phyloP scores from a whole-genome alignment of 2,888 invertebrate genomes.

The Tolmerus cingulatus region DNA sequence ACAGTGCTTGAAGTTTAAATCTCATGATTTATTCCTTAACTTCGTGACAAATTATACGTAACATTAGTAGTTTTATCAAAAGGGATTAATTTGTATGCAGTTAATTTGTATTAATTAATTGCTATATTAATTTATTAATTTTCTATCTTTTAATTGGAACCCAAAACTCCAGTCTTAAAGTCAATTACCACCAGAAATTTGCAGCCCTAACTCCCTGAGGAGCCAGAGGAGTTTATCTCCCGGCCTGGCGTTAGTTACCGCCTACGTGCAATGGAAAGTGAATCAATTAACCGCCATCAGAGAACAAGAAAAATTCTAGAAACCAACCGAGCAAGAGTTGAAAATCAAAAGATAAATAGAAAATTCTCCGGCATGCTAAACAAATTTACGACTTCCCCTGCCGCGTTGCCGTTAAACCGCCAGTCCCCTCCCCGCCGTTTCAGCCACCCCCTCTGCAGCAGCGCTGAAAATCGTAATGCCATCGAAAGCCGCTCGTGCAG shows the following conservation, averaged over 20 bases:
- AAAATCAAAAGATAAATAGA: conserved; percentile 33
- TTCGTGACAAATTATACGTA: no score
- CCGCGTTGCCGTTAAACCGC: background rate
- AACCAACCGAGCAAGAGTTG: conserved; percentile 15
- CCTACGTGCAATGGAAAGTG: background rate
- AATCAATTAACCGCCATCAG: background rate
- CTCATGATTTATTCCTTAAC: no score
- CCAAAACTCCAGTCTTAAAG: background rate
- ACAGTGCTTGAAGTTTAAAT: no score
- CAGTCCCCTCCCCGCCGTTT: background rate
- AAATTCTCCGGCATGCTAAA: conserved; percentile 17
- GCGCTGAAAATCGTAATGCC: background rate
- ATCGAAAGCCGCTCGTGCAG: background rate
- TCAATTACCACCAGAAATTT: background rate
- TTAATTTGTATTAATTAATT: no score
- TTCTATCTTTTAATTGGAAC: no score
- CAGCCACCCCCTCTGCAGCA: background rate
- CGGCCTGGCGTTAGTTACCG: background rate
- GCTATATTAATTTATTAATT: no score
- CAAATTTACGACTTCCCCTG: background rate
- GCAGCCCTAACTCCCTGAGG: background rate
- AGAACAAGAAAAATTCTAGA: background rate
- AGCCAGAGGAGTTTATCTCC: background rate
- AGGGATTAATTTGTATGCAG: no score
- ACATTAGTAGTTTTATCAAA: no score